These are phyloP conservation scores for Acanthopagrus latus DNA, from an alignment of 2,797 vertebrate genomes.

Conservation along the genomic window DNA sequence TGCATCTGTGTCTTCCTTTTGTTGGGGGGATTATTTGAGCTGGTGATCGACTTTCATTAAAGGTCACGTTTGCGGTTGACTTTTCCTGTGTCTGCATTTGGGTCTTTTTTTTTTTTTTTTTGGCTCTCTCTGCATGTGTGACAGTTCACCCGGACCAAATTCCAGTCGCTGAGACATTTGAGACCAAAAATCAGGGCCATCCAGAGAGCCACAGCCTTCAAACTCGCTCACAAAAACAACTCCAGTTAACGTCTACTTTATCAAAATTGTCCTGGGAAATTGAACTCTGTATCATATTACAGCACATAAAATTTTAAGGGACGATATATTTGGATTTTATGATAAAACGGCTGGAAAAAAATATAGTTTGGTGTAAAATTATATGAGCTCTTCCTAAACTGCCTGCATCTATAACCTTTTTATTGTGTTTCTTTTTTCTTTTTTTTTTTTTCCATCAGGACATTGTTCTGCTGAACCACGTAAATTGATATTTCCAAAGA, in stretches of 20 bases:
- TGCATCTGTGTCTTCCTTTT: too few relatives aligned
- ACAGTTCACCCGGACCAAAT: background rate
- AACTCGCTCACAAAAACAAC: background rate
- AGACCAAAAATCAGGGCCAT: background rate
- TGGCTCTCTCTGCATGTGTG: too few relatives aligned
- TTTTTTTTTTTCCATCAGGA: constrained; percentile 47
- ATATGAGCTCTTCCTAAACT: constrained; percentile 51
- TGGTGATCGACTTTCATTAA: too few relatives aligned
- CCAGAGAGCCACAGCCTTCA: background rate
- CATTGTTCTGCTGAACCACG: constrained; percentile 63
- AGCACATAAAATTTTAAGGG: constrained; percentile 28
- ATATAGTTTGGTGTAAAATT: constrained; percentile 56
- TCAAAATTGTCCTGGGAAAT: constrained; percentile 30
- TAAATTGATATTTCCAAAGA: constrained; percentile 77
- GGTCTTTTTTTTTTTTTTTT: too few relatives aligned
- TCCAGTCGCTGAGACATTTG: constrained; percentile 11
- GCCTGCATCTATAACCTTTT: constrained; percentile 47
- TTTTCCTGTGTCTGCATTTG: too few relatives aligned
- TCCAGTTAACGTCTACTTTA: constrained; percentile 5
- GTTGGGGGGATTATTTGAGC: too few relatives aligned
- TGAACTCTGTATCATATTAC: constrained; percentile 27
- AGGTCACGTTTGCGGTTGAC: too few relatives aligned
- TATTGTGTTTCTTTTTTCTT: constrained; percentile 38
- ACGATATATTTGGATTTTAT: constrained; percentile 50
- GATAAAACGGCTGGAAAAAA: constrained; percentile 45